Conservation (phyloP, 2,113 vertebrate genomes). For the Nestor notabilis region DNA sequence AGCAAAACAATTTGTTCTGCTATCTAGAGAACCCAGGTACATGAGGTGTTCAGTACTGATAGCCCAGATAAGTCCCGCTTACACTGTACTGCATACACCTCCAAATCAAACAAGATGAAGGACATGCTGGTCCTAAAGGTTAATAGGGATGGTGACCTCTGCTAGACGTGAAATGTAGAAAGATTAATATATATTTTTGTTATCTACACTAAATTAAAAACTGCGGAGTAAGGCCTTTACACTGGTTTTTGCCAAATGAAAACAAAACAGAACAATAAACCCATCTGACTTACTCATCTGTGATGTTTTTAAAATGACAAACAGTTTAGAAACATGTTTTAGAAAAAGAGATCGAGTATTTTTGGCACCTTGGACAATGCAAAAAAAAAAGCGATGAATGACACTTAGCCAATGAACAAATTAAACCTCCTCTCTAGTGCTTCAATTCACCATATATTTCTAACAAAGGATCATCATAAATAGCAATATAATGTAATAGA, state of each 20-base stretch:
- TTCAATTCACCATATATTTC: neutral
- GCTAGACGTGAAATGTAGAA: neutral
- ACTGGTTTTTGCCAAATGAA: neutral
- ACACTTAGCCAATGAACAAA: neutral
- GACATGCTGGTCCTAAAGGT: accelerated
- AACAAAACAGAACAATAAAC: neutral
- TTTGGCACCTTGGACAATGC: neutral
- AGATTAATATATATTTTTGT: neutral
- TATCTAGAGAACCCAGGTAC: neutral
- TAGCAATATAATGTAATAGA: neutral
- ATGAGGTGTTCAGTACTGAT: neutral
- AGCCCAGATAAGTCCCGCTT: neutral
- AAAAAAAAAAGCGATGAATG: neutral
- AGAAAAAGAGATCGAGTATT: neutral
- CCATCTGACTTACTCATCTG: neutral
- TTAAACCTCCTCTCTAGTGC: neutral
- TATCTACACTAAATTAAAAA: neutral
- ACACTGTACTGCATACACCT: neutral
- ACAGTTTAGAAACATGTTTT: neutral
- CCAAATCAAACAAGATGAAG: neutral
- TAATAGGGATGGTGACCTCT: neutral
- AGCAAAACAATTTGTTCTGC: neutral
- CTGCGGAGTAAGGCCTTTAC: neutral
- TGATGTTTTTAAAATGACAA: neutral
- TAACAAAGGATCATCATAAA: neutral